Percentiles rank a stretch among this genome's conserved stretches.
phyloP scores from a whole-genome alignment of 2,797 vertebrate species.

The Falco biarmicus region DNA sequence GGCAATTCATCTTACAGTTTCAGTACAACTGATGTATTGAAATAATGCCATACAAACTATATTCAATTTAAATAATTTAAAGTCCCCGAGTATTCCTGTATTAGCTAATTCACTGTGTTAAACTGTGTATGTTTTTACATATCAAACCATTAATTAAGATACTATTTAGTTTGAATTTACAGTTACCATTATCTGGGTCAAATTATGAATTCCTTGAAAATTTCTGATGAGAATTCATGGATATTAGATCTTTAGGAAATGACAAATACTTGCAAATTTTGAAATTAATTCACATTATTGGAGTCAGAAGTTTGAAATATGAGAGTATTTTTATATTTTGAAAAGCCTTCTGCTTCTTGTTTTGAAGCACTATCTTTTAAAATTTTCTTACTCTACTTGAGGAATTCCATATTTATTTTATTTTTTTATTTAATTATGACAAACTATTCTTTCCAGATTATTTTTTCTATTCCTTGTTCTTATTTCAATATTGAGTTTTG shows the following conservation, averaged over 20 bases:
- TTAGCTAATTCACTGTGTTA: background rate
- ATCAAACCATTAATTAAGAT: background rate
- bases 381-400: background rate
- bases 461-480: background rate
- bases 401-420: background rate
- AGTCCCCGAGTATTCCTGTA: background rate
- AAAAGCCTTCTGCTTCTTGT: background rate
- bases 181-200: background rate
- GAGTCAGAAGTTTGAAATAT: background rate
- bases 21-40: background rate
- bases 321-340: background rate
- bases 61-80: background rate
- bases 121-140: background rate
- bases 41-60: background rate
- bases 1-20: background rate
- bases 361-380: background rate
- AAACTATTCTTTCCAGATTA: background rate
- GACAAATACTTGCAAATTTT: background rate
- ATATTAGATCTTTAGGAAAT: background rate
- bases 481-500: background rate
- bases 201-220: background rate
- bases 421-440: background rate
- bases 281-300: background rate
- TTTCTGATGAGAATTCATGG: background rate
- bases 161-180: background rate